Base-by-base conservation (phyloP, 2,113 vertebrate genomes). In the Pseudopipra pipra region DNA sequence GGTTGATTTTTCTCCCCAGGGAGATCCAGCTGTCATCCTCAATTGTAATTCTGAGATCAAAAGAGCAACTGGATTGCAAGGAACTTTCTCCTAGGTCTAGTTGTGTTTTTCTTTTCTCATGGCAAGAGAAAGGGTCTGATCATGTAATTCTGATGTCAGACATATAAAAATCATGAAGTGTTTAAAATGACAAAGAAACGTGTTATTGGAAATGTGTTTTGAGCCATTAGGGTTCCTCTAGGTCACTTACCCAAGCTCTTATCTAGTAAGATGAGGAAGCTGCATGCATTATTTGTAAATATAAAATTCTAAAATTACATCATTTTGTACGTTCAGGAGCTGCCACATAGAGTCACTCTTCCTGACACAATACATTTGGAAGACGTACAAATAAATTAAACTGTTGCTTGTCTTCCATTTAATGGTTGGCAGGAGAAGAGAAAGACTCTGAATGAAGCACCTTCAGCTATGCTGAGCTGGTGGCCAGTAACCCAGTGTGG, bases 1-100 rank as follows among this genome's bases (percentile, higher is more conserved):
- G 92, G 49, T 7, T 68, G 92, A 41, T 78, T 89, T 86, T 61
- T 54, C 44, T 96, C 85, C 88, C 92, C 61, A 7, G 0, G 58
- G 83, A 89, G 73, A 35, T 83, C 58, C 46, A 68, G 70, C 90
- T 94, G 90, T 81, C 96, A 93, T 73, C 62, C 37, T 78, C 79
- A 44, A 1, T 33, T 90, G 82, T 59, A n/a, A 63, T 90, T 71
- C 82, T 56, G 61, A 70, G 58, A 75, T 75, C 61, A 54, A 56
- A 93, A 8, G 54, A 74, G 83, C 56, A 61, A 46, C 56, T 49
- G 67, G 24, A 28, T 49, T 47, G 61, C 49, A 25, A 9, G 35
- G 47, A 84, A 25, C 90, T 55, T 70, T 82, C 68, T 89, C 55
- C 58, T n/a, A 0, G 10, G 19, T 61, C 74, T 35, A 7, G 39